Percentiles rank a stretch among this genome's conserved stretches.
Evolutionary conservation across 2,797 vertebrate species (phyloP).

Genomic region (Gallinago nigripennis): DNA sequence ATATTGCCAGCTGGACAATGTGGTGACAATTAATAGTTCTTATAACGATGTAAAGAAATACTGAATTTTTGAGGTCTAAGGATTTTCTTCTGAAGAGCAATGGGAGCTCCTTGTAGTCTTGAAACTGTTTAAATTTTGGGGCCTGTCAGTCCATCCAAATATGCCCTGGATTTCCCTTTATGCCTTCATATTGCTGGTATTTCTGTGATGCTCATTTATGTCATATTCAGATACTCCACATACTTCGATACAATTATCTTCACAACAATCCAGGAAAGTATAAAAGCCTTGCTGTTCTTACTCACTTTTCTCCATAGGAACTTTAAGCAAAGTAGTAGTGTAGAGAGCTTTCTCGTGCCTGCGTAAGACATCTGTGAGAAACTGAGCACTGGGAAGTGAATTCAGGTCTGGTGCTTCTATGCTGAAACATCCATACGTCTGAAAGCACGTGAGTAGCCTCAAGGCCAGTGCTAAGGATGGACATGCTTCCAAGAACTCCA

Average conservation of each 20-base stretch:
- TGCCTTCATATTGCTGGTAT: background rate
- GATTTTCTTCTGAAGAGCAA: background rate
- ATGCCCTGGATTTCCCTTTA: background rate
- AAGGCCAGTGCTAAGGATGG: background rate
- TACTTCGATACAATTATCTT: background rate
- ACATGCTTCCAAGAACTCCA: background rate
- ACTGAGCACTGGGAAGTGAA: background rate
- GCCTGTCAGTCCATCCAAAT: background rate
- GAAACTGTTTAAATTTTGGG: background rate
- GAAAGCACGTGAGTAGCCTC: background rate
- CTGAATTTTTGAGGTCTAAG: background rate
- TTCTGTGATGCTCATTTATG: background rate
- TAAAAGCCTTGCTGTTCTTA: background rate
- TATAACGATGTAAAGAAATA: background rate
- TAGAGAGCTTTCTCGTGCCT: background rate
- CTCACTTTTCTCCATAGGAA: background rate
- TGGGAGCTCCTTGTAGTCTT: background rate
- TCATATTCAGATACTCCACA: background rate
- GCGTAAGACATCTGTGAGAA: background rate
- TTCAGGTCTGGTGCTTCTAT: background rate
- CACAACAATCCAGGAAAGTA: accelerated
- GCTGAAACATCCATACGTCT: background rate
- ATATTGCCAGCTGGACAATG: background rate
- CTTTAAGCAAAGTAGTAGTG: background rate
- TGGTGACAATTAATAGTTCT: background rate